phyloP scores from a whole-genome alignment of 2,888 invertebrate species.

The Pomacea canaliculata region DNA sequence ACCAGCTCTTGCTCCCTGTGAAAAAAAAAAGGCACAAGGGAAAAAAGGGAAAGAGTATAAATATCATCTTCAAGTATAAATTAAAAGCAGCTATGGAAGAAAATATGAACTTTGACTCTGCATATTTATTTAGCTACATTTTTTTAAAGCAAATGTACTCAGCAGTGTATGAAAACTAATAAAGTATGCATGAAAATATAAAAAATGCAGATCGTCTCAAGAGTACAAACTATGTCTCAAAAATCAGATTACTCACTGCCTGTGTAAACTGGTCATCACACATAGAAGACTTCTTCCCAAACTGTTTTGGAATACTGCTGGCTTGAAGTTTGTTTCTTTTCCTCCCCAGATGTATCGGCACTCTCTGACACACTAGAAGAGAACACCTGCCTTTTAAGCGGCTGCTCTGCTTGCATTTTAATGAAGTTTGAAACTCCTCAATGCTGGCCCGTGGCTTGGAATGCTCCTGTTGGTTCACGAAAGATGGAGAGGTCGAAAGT shows the following conservation, averaged over 20 bases:
- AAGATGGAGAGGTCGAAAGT: not conserved
- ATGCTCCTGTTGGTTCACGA: not conserved
- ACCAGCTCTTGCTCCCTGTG: conserved; percentile 64
- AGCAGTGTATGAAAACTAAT: no score
- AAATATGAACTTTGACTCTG: no score
- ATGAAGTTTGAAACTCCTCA: conserved; percentile 7
- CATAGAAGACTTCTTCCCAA: conserved; percentile 19
- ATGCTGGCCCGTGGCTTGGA: conserved; percentile 7
- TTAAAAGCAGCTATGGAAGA: no score
- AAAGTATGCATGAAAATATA: conserved; percentile 20
- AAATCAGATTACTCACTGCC: conserved; percentile 23
- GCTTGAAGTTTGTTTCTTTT: not conserved
- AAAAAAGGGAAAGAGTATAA: no score
- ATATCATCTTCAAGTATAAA: no score
- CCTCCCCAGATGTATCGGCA: conserved; percentile 33
- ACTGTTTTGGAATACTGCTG: not conserved
- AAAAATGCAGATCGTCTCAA: not conserved
- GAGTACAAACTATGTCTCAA: not conserved
- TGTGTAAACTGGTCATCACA: conserved; percentile 36
- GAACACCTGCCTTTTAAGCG: not conserved
- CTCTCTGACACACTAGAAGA: conserved; percentile 35
- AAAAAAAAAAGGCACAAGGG: conserved; percentile 21
- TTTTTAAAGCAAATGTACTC: no score
- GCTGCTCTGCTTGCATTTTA: not conserved
- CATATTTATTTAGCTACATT: no score